Evolutionary conservation across 2,888 invertebrate species (phyloP).

Genomic region (Spialia ferax): DNA sequence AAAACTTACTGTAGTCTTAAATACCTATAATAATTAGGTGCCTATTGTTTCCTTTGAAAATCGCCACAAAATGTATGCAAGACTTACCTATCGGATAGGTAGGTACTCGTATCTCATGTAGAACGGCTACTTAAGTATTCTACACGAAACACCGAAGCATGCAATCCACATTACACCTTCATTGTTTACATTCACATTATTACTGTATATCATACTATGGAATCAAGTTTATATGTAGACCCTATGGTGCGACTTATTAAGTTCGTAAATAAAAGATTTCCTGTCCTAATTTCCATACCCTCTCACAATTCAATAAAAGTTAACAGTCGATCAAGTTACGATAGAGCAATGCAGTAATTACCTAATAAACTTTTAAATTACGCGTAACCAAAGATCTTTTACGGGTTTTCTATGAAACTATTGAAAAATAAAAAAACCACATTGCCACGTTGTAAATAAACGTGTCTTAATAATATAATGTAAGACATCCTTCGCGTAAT

Average conservation of each 20-base stretch:
- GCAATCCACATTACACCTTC: slow-evolving; percentile 32
- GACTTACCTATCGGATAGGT: slow-evolving; percentile 19
- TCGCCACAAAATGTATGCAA: slow-evolving; percentile 10
- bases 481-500: neutral
- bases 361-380: no score
- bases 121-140: slow-evolving; percentile 35
- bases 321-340: no score
- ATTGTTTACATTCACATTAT: slow-evolving; percentile 34
- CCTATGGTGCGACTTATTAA: no score
- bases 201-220: neutral
- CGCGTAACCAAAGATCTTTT: no score
- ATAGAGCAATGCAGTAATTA: no score
- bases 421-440: neutral
- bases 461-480: neutral
- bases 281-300: no score
- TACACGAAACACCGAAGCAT: slow-evolving; percentile 23
- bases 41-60: neutral
- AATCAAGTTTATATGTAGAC: neutral
- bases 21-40: neutral
- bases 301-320: no score
- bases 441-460: neutral
- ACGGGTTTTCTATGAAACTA: no score
- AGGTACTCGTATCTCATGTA: no score
- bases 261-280: no score
- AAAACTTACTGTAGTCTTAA: neutral